A percentile compares a stretch with the other conserved stretches of the same genome.
These are phyloP conservation scores for Amphimedon queenslandica DNA, from an alignment of 37 sponge, comb jelly and placozoan species.

Conservation along the genomic window DNA sequence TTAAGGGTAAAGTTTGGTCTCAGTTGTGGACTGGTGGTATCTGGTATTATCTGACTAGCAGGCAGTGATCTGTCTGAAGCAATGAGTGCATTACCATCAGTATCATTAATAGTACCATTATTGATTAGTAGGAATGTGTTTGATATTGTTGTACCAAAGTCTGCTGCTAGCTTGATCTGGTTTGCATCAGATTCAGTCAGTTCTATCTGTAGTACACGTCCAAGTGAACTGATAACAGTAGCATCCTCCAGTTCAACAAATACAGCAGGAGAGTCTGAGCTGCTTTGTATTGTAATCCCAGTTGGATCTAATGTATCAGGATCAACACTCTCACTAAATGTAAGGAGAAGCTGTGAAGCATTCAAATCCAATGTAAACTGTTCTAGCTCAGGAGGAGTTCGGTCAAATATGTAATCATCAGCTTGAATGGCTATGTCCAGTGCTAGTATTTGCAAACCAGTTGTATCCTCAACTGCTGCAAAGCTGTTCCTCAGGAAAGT, in stretches of 20 bases:
- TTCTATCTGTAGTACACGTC: slow-evolving; percentile 33
- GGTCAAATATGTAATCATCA: slow-evolving; percentile 48
- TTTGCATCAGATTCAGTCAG: slow-evolving; percentile 56
- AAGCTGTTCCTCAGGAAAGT: slow-evolving; percentile 56
- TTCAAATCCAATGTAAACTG: slow-evolving; percentile 61
- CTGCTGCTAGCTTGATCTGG: slow-evolving; percentile 43
- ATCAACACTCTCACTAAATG: slow-evolving; percentile 81
- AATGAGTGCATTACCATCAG: slow-evolving; percentile 46
- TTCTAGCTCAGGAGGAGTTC: slow-evolving; percentile 38
- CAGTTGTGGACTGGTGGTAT: slow-evolving; percentile 52
- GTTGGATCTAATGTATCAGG: slow-evolving; percentile 32
- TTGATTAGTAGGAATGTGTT: slow-evolving; percentile 60
- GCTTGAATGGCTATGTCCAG: slow-evolving; percentile 53
- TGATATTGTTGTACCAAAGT: slow-evolving; percentile 34
- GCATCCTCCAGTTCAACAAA: slow-evolving; percentile 21
- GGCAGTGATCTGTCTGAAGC: slow-evolving; percentile 25
- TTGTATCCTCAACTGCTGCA: slow-evolving; percentile 61
- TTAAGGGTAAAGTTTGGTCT: slow-evolving; percentile 36
- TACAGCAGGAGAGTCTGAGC: slow-evolving; percentile 16
- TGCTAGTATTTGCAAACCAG: slow-evolving; percentile 29
- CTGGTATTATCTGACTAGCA: slow-evolving; percentile 23
- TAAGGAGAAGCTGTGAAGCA: slow-evolving; percentile 46
- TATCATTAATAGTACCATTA: slow-evolving; percentile 52
- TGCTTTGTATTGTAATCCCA: slow-evolving; percentile 65
- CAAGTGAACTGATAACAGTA: slow-evolving; percentile 10